Evolutionary conservation across 2,113 vertebrate species (phyloP), one percentile per base, ranked within the genome.

Genomic region (Melozone crissalis): DNA sequence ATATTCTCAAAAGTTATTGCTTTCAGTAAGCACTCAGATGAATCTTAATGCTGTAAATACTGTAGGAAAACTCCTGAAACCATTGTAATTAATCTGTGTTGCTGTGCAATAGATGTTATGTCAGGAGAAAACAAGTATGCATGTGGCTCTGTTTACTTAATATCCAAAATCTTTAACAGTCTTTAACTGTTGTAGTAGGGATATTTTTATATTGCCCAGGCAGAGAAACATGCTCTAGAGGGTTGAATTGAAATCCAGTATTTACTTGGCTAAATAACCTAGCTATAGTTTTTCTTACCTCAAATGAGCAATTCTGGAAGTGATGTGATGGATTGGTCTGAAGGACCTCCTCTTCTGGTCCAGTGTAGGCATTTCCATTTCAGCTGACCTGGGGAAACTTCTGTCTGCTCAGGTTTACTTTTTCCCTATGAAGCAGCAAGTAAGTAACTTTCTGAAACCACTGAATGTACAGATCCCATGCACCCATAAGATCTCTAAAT

Each of bases 21-120:
- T 77, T 79, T 86, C 61, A 51, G 4, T 91, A 90, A 87, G 57
- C 41, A 41, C 28, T 20, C 79, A 78, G 46, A 67, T 93, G 28
- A 90, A 79, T 67, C 54, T 67, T 41, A 71, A 22, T 84, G 37
- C 15, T 69, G 27, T 52, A 86, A 80, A 44, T 52, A 35, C 27
- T 63, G 55, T 76, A 76, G 77, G 63, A 92, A 90, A 73, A 63
- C 41, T 95, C 44, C 47, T 74, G 37, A 80, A 89, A 78, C 57
- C 61, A 39, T 81, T 66, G 87, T 84, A 91, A 91, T 96, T 94
- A 66, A 73, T 93, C 59, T 95, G 0, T 74, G 31, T 96, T 94
- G 67, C 80, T 92, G 26, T 74, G 44, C 43, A 54, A 63, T 73
- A 54, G 57, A 68, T 71, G 41, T 66, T 94, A 57, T 68, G 39